These are phyloP conservation scores for Lordiphosa mommai DNA, from an alignment of 1,140 invertebrate species.

Conservation along the genomic window DNA sequence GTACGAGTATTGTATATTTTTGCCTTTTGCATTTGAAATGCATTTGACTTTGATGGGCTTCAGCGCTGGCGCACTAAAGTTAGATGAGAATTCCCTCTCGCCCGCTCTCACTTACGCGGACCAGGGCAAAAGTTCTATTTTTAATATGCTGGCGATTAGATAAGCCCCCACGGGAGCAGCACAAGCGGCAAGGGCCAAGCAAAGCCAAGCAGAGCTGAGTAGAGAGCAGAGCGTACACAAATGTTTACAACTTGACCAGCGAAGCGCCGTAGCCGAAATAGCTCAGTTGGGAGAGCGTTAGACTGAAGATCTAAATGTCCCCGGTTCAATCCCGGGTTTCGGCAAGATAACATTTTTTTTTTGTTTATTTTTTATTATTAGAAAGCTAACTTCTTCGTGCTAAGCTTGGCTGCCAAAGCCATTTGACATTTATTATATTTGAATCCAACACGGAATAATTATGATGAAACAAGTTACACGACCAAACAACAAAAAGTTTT, in stretches of 20 bases:
- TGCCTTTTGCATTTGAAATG: conserved; percentile 27
- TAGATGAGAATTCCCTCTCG: conserved; percentile 5
- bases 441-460: too few species aligned
- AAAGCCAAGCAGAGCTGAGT: too few species aligned
- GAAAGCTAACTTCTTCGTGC: too few species aligned
- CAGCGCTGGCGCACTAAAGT: conserved; percentile 12
- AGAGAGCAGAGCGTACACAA: not conserved
- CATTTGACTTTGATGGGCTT: conserved; percentile 41
- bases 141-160: conserved; percentile 57
- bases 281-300: conserved; percentile 90
- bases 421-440: too few species aligned
- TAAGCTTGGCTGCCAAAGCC: too few species aligned
- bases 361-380: conserved; percentile 3
- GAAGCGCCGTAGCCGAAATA: conserved; percentile 73
- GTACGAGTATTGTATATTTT: conserved; percentile 1
- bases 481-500: too few species aligned
- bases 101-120: not conserved
- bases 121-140: conserved; percentile 50
- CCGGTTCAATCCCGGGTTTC: conserved; percentile 88
- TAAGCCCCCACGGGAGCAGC: conserved; percentile 33
- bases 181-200: too few species aligned
- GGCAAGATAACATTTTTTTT: conserved; percentile 72
- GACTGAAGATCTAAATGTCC: conserved; percentile 91
- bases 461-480: too few species aligned
- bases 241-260: not conserved